Percentiles rank a stretch among this genome's conserved stretches.
phyloP scores from a whole-genome alignment of 1,140 invertebrate species.

The Bombus fervidus region DNA sequence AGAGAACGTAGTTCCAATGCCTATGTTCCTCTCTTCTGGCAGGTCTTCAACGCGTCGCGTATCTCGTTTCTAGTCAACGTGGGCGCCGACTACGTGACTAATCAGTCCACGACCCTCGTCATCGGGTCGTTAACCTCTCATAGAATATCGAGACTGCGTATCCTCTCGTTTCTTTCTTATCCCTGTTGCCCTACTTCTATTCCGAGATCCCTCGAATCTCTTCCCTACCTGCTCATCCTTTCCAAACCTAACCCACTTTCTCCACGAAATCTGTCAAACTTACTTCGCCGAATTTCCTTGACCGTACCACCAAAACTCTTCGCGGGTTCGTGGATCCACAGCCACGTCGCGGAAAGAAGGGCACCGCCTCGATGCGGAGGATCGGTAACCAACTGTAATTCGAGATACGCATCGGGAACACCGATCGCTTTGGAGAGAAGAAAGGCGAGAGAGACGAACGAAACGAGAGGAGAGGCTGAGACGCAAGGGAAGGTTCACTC shows the following conservation, averaged over 20 bases:
- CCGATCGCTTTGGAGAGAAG: neutral
- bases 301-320: neutral
- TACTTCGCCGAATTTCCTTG: neutral
- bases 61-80: conserved; percentile 63
- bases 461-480: neutral
- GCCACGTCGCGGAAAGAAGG: neutral
- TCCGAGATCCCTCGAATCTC: neutral
- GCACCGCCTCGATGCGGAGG: neutral
- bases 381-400: conserved; percentile 47
- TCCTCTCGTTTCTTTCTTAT: neutral
- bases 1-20: neutral
- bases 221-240: neutral
- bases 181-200: neutral
- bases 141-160: conserved; percentile 13
- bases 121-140: conserved; percentile 54
- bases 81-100: conserved; percentile 60
- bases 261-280: neutral
- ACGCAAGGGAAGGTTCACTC: conserved; percentile 40
- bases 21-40: neutral
- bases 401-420: conserved; percentile 40
- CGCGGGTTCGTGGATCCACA: neutral
- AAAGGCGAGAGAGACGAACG: neutral
- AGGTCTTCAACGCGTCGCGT: conserved; percentile 39
- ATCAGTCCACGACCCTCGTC: conserved; percentile 64
- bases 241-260: neutral